Evolutionary conservation across 1,140 invertebrate genomes (phyloP).

Genomic region (Lasioglossum baleicum): DNA sequence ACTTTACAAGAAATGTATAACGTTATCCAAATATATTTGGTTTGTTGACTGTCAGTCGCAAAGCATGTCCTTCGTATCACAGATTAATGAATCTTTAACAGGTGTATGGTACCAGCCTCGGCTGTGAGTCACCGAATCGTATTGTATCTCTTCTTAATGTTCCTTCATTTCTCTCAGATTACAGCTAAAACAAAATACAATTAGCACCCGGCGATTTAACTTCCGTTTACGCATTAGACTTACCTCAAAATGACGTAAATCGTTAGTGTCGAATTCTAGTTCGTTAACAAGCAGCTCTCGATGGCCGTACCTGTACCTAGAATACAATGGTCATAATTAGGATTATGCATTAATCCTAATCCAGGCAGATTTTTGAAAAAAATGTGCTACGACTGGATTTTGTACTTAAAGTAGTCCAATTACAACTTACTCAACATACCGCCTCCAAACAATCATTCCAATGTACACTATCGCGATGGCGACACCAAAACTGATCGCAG

Average conservation of each 20-base stretch:
- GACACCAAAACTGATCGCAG: slow-evolving; percentile 67
- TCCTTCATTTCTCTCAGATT: slow-evolving; percentile 25
- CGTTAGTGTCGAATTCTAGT: slow-evolving; percentile 75
- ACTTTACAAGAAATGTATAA: slow-evolving; percentile 37
- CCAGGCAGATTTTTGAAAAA: too few relatives aligned
- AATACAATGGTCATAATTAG: slow-evolving; percentile 24
- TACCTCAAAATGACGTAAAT: slow-evolving; percentile 78
- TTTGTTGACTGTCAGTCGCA: slow-evolving; percentile 34
- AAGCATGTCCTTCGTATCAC: slow-evolving; percentile 64
- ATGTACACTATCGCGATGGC: slow-evolving; percentile 70
- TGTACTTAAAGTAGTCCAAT: too few relatives aligned
- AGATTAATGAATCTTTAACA: slow-evolving; percentile 61
- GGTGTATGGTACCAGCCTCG: slow-evolving; percentile 34
- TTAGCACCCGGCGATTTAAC: neutral
- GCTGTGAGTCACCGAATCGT: slow-evolving; percentile 15
- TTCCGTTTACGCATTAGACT: neutral
- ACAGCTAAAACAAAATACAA: slow-evolving; percentile 55
- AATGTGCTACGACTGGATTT: too few relatives aligned
- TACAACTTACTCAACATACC: slow-evolving; percentile 75
- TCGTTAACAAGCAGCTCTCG: slow-evolving; percentile 77
- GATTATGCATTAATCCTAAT: too few relatives aligned
- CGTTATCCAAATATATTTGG: slow-evolving; percentile 49
- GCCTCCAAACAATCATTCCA: slow-evolving; percentile 73
- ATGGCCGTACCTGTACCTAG: slow-evolving; percentile 75
- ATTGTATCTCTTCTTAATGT: slow-evolving; percentile 2